Evolutionary conservation across 2,113 vertebrate genomes (phyloP).

Genomic region (Motacilla alba): DNA sequence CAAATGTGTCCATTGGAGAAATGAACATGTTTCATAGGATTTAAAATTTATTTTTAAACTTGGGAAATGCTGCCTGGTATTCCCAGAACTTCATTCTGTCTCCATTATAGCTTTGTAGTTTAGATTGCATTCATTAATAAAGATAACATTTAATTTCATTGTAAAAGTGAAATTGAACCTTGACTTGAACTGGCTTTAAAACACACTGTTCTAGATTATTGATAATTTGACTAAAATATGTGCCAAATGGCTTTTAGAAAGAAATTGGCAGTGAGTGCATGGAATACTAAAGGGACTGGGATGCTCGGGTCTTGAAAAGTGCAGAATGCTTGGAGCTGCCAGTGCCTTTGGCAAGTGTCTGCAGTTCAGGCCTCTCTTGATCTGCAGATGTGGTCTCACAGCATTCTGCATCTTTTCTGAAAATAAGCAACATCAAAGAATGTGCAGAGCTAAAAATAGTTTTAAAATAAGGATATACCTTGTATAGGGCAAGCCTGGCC

Average conservation of each 20-base stretch:
- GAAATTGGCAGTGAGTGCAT: neutral
- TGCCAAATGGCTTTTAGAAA: conserved; percentile 36
- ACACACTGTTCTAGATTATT: neutral
- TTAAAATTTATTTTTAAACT: conserved; percentile 47
- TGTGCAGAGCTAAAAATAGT: neutral
- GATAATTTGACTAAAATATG: conserved; percentile 30
- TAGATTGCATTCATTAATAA: conserved; percentile 34
- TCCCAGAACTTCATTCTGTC: conserved; percentile 49
- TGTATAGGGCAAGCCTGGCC: neutral
- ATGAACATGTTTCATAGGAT: neutral
- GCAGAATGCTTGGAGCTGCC: neutral
- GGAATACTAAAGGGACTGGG: neutral
- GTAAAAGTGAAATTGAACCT: conserved; percentile 29
- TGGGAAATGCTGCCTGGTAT: conserved; percentile 22
- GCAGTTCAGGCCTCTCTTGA: neutral
- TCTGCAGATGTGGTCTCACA: neutral
- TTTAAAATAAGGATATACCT: neutral
- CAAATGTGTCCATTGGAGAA: neutral
- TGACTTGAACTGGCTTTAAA: conserved; percentile 17
- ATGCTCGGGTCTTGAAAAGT: neutral
- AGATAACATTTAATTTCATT: conserved; percentile 37
- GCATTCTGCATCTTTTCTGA: neutral
- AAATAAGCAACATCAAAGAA: neutral
- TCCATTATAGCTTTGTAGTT: conserved; percentile 15
- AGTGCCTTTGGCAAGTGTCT: neutral